Evolutionary conservation across 2,888 invertebrate genomes (phyloP), one percentile per base, ranked within the genome.

Genomic region (Tenthredo mesomela): DNA sequence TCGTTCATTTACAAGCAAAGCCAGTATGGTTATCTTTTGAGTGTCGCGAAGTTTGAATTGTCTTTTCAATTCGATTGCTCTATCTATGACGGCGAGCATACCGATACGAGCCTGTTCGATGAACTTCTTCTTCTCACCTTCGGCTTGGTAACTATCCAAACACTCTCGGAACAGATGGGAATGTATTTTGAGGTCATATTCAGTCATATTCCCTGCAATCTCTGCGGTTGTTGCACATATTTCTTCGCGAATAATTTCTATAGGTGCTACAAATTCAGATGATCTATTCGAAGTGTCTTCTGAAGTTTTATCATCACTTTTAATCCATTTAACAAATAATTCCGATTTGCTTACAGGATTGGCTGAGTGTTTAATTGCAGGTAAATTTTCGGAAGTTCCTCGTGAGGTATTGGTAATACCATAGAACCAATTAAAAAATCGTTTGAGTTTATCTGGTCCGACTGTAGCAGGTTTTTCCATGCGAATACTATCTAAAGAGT

Each of bases 11-110:
- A 29, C 71, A 43, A 89, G 71, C 47, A 91, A 86, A 61, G 87
- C 84, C 25, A 90, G 84, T 10, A 90, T 86, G 0, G 91, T 83
- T n/a, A 91, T 85, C 71, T 86, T 87, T 84, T 91, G 91, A 4
- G 90, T 87, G 29, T 87, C 87, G 12, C 90, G 87, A 5, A 91
- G 84, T 84, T 84, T 21, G 29, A 88, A 87, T 61, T 86, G 85
- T 10, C 86, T 86, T 18, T 86, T 87, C 15, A 87, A 61, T 33
- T 88, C 54, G 70, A 87, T 87, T 9, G 87, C 86, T 84, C 86
- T 71, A 75, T 87, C 86, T 40, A 90, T 85, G 4, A 88, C 86
- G 1, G 85, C 86, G 4, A 73, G 73, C 73, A 73, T 43, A 21
- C 33, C 33, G 18, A 67, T 18, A 29, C 67, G 33, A 29, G 67